A percentile compares a stretch with the other conserved stretches of the same genome.
phyloP scores from a whole-genome alignment of 2,797 vertebrate genomes.

The Gymnocypris eckloni region DNA sequence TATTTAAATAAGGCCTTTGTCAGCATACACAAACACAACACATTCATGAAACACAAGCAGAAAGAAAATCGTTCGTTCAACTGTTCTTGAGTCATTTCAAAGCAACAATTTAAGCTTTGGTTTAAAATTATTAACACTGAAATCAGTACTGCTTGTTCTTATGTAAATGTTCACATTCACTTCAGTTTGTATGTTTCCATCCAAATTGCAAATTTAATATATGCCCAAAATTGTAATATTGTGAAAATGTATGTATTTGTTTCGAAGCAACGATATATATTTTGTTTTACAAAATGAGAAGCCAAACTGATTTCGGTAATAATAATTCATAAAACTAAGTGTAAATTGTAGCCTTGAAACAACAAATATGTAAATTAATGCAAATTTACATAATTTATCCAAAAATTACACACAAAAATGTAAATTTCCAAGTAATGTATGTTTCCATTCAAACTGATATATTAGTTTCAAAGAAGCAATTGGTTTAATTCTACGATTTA shows the following conservation, averaged over 20 bases:
- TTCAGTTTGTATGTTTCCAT: background rate
- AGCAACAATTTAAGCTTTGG: background rate
- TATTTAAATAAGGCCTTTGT: conserved; percentile 25
- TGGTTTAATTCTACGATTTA: background rate
- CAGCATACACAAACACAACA: conserved; percentile 5
- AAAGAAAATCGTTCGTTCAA: background rate
- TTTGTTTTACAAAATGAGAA: background rate
- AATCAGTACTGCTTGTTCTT: background rate
- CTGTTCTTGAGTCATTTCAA: background rate
- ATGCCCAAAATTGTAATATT: background rate
- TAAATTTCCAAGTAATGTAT: background rate
- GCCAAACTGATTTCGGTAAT: background rate
- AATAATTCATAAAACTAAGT: background rate
- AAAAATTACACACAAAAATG: background rate
- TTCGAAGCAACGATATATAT: background rate
- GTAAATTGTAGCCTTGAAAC: background rate
- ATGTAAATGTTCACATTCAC: background rate
- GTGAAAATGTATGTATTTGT: background rate
- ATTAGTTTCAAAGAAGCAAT: background rate
- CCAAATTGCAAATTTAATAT: background rate
- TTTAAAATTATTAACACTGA: background rate
- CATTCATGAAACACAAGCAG: background rate
- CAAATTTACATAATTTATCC: background rate
- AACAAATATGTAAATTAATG: background rate
- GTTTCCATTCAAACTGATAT: background rate